These are phyloP conservation scores for Vanacampus margaritifer DNA, from an alignment of 2,113 vertebrate genomes.

Conservation along the genomic window DNA sequence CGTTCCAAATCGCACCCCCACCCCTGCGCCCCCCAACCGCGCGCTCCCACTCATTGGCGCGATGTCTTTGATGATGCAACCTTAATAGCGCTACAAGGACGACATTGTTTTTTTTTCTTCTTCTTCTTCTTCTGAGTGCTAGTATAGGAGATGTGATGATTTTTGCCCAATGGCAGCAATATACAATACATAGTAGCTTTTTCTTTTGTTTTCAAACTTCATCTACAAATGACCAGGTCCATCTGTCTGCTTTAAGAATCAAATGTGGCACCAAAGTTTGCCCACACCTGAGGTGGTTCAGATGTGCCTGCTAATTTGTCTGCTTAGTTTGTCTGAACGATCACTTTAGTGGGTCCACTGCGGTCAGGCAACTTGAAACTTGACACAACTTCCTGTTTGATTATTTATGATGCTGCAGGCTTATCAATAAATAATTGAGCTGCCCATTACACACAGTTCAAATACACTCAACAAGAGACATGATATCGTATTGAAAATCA, in stretches of 20 bases:
- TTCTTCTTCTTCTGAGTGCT: no score
- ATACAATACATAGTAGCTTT: no score
- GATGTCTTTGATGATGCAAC: no score
- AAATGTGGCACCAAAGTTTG: not conserved
- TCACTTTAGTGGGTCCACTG: conserved; percentile 2
- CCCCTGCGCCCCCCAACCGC: no score
- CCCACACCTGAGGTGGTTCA: not conserved
- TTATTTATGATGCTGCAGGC: conserved; percentile 42
- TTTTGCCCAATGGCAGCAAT: no score
- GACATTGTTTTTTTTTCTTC: no score
- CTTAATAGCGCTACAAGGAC: no score
- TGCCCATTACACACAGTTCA: conserved; percentile 24
- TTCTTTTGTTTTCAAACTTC: not conserved
- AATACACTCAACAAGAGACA: conserved; percentile 9
- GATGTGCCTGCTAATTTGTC: not conserved
- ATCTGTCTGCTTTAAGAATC: not conserved
- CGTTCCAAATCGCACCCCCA: no score
- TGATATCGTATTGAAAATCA: not conserved
- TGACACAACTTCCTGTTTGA: conserved; percentile 47
- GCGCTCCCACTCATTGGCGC: no score
- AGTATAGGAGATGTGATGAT: no score
- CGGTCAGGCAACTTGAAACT: conserved; percentile 23
- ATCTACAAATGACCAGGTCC: not conserved
- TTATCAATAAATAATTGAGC: conserved; percentile 48
- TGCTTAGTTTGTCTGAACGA: not conserved